Evolutionary conservation across 2,888 invertebrate species (phyloP).

Genomic region (Habroteleia sp.): DNA sequence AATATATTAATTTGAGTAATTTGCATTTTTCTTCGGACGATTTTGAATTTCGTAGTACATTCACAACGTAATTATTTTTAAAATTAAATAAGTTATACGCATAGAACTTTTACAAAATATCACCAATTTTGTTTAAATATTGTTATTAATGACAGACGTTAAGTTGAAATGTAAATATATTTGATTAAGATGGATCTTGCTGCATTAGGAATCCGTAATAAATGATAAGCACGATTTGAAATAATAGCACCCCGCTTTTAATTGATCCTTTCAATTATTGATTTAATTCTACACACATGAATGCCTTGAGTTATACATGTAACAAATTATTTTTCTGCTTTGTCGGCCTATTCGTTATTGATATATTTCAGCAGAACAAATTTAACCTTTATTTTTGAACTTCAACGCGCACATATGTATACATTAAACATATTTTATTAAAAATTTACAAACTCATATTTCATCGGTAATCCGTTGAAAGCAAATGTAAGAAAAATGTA

Average conservation of each 20-base stretch:
- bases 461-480: neutral
- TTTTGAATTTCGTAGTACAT: constrained; percentile 1
- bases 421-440: constrained; percentile 19
- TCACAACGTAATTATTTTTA: too few species aligned
- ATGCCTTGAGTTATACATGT: constrained; percentile 2
- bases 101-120: neutral
- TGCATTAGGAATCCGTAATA: constrained; percentile 4
- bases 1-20: neutral
- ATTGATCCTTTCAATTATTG: constrained; percentile 22
- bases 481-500: constrained; percentile 6
- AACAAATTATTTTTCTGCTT: constrained; percentile 13
- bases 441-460: neutral
- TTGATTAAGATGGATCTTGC: neutral
- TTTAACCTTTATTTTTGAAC: constrained; percentile 5
- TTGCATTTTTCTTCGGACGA: neutral
- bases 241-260: constrained; percentile 25
- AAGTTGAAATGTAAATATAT: too few species aligned
- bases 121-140: neutral
- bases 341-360: constrained; percentile 23
- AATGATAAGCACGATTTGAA: constrained; percentile 20
- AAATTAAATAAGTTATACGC: too few species aligned
- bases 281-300: constrained; percentile 2
- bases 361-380: neutral
- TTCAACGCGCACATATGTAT: neutral
- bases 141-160: neutral